A percentile compares a stretch with the other conserved stretches of the same genome.
Evolutionary conservation across 2,888 invertebrate genomes (phyloP).

Genomic region (Tachina lurida): DNA sequence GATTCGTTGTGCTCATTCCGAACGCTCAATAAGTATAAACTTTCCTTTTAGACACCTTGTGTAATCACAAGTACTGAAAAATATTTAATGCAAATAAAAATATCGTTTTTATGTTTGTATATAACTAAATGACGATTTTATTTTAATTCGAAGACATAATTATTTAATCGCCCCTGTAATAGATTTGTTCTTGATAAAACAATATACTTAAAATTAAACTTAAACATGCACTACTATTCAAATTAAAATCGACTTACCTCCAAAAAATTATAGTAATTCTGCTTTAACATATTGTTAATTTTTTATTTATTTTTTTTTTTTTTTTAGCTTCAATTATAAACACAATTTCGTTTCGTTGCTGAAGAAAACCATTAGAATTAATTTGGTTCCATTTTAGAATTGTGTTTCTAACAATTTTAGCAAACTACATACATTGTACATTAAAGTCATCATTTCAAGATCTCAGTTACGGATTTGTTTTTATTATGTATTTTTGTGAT

Average conservation of each 20-base stretch:
- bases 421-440: constrained; percentile 50
- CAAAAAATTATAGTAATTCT: constrained; percentile 2
- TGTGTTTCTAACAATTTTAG: constrained; percentile 3
- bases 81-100: too few species aligned
- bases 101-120: too few species aligned
- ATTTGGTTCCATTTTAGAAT: constrained; percentile 8
- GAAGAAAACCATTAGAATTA: constrained; percentile 15
- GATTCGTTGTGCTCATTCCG: too few species aligned
- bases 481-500: constrained; percentile 7
- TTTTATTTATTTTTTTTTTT: not conserved
- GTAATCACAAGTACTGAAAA: too few species aligned
- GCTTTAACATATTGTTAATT: not conserved
- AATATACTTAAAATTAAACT: not conserved
- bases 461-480: not conserved
- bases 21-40: too few species aligned
- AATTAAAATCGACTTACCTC: constrained; percentile 1
- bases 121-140: too few species aligned
- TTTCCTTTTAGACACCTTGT: too few species aligned
- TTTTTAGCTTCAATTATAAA: constrained; percentile 1
- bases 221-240: not conserved
- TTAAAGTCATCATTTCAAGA: constrained; percentile 22
- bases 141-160: not conserved
- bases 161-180: not conserved
- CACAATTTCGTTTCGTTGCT: not conserved
- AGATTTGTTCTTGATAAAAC: constrained; percentile 1